A percentile compares a stretch with the other conserved stretches of the same genome.
Conservation (phyloP, 2,113 vertebrate genomes). For the Dipodomys stephensi region DNA sequence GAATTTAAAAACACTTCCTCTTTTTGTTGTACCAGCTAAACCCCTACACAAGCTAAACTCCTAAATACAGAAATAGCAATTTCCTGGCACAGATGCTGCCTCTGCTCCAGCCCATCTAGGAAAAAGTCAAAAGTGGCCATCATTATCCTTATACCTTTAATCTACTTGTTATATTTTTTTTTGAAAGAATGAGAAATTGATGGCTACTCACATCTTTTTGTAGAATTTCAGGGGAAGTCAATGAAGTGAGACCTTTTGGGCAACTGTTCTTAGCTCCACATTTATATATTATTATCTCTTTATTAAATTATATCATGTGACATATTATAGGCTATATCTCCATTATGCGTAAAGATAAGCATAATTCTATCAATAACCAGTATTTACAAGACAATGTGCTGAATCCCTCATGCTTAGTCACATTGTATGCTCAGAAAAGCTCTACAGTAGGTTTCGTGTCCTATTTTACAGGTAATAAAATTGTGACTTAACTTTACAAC, state of each 20-base stretch:
- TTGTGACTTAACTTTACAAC: not conserved
- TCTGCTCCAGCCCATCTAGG: not conserved
- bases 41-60: not conserved
- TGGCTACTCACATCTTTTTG: not conserved
- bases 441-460: not conserved
- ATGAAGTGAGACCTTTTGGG: conserved; percentile 1
- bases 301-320: not conserved
- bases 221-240: conserved; percentile 22
- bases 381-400: conserved; percentile 10
- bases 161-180: conserved; percentile 27
- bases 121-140: conserved; percentile 54
- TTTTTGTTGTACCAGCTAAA: conserved; percentile 68
- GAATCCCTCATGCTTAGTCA: conserved; percentile 27
- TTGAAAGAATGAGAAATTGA: not conserved
- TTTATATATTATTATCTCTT: not conserved
- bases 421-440: not conserved
- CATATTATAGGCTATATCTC: not conserved
- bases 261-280: not conserved
- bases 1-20: conserved; percentile 72
- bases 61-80: conserved; percentile 21
- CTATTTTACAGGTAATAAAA: conserved; percentile 5
- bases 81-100: conserved; percentile 50
- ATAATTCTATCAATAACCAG: conserved; percentile 8
- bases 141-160: conserved; percentile 11
- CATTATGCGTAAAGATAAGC: not conserved